These are phyloP conservation scores for Neopelma chrysocephalum DNA, from an alignment of 2,797 vertebrate genomes.

Conservation along the genomic window DNA sequence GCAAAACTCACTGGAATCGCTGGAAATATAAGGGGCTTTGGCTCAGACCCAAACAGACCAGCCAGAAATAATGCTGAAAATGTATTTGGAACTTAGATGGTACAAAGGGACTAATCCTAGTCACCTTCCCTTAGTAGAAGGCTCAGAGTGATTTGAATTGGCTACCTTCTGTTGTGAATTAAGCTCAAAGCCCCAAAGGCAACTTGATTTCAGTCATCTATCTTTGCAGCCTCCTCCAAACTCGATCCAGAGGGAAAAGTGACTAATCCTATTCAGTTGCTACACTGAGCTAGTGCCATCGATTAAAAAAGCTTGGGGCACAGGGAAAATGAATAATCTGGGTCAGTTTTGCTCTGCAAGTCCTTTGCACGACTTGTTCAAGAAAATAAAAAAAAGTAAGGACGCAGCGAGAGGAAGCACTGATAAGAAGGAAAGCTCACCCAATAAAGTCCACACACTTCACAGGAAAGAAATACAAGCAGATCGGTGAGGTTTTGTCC, in stretches of 20 bases:
- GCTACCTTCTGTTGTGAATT: constrained; percentile 44
- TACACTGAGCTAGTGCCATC: not conserved
- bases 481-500: not conserved
- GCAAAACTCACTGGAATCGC: not conserved
- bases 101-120: constrained; percentile 36
- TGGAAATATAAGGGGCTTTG: not conserved
- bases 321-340: constrained; percentile 18
- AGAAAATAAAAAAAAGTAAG: not conserved
- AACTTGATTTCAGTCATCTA: constrained; percentile 4
- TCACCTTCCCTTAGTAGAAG: constrained; percentile 20
- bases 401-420: not conserved
- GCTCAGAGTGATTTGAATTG: constrained; percentile 12
- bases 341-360: not conserved
- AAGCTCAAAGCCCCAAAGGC: constrained; percentile 43
- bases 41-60: not conserved
- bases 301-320: constrained; percentile 27
- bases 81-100: not conserved
- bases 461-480: not conserved
- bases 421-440: not conserved
- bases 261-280: constrained; percentile 40
- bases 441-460: not conserved
- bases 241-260: constrained; percentile 33
- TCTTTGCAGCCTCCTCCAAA: constrained; percentile 51
- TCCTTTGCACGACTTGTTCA: not conserved
- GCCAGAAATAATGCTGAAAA: constrained; percentile 23